Percentiles rank a stretch among this genome's conserved stretches.
phyloP scores from a whole-genome alignment of 2,797 vertebrate genomes.

The Hyperoplus immaculatus region DNA sequence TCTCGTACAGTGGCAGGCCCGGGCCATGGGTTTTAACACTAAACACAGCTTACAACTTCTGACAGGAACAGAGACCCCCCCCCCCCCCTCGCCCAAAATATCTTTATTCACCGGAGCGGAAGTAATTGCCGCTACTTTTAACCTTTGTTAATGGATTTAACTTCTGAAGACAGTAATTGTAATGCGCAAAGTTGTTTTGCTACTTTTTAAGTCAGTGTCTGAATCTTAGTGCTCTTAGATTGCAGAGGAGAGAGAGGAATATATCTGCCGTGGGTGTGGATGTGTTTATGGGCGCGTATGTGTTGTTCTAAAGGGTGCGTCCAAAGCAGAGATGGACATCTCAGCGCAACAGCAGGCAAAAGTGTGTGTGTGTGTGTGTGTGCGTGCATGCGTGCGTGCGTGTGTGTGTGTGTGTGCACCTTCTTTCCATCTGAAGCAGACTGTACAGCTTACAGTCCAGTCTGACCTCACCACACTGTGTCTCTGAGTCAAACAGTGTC shows the following conservation, averaged over 20 bases:
- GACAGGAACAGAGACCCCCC: slow-evolving; percentile 39
- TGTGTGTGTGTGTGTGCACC: slow-evolving; percentile 27
- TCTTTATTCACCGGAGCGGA: slow-evolving; percentile 52
- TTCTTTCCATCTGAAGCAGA: slow-evolving; percentile 62
- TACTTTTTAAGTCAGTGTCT: neutral
- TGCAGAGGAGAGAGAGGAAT: neutral
- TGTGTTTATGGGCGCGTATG: slow-evolving; percentile 52
- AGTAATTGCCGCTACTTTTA: slow-evolving; percentile 39
- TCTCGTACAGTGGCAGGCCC: slow-evolving; percentile 56
- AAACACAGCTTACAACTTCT: slow-evolving; percentile 55
- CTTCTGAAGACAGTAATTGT: neutral
- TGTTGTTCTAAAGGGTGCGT: slow-evolving; percentile 77
- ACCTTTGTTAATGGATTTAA: slow-evolving; percentile 9
- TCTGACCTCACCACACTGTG: slow-evolving; percentile 40
- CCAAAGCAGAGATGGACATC: slow-evolving; percentile 76
- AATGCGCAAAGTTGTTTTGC: neutral
- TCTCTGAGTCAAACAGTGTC: slow-evolving; percentile 51
- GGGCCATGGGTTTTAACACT: slow-evolving; percentile 50
- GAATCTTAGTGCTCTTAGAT: neutral
- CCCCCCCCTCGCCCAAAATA: slow-evolving; percentile 1
- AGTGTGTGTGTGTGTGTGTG: slow-evolving; percentile 50
- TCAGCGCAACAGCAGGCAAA: slow-evolving; percentile 63
- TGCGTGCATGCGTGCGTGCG: slow-evolving; percentile 15
- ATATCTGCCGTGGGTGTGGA: slow-evolving; percentile 11
- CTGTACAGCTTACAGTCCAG: slow-evolving; percentile 47